Percentiles rank a stretch among this genome's conserved stretches.
Evolutionary conservation across 2,888 invertebrate genomes (phyloP).

Genomic region (Drosophila lutescens): DNA sequence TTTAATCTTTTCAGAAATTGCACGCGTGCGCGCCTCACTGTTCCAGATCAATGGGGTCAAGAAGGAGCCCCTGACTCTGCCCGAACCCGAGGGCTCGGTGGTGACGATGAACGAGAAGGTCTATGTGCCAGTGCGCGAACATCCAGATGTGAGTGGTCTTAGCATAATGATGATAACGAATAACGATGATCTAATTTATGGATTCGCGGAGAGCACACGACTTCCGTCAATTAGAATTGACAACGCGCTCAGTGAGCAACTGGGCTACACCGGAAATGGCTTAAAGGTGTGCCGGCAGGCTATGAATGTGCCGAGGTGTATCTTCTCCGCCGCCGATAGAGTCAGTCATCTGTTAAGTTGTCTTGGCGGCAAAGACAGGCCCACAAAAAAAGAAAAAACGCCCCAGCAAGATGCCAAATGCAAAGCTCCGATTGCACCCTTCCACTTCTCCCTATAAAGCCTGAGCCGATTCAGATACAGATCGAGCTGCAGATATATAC

Average conservation of each 20-base stretch:
- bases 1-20: slow-evolving; percentile 94
- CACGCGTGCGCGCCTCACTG: slow-evolving; percentile 97
- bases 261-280: slow-evolving; percentile 82
- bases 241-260: slow-evolving; percentile 80
- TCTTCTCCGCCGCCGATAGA: slow-evolving; percentile 46
- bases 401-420: slow-evolving; percentile 60
- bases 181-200: slow-evolving; percentile 70
- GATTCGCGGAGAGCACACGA: slow-evolving; percentile 63
- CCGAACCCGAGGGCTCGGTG: slow-evolving; percentile 95
- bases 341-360: slow-evolving; percentile 71
- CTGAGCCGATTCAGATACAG: slow-evolving; percentile 7
- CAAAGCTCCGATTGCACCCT: slow-evolving; percentile 44
- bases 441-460: slow-evolving; percentile 14
- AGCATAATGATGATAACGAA: slow-evolving; percentile 33
- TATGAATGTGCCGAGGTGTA: slow-evolving; percentile 25
- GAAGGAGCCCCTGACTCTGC: slow-evolving; percentile 95
- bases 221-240: slow-evolving; percentile 82
- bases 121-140: slow-evolving; percentile 99
- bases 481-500: slow-evolving; percentile 9
- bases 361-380: slow-evolving; percentile 49
- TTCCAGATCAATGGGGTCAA: slow-evolving; percentile 99
- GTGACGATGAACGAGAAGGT: slow-evolving; percentile 99
- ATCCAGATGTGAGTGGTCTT: slow-evolving; percentile 96
- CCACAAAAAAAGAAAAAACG: slow-evolving; percentile 30
- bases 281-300: slow-evolving; percentile 76